Percentiles rank a stretch among this genome's conserved stretches.
Evolutionary conservation across 2,797 vertebrate species (phyloP).

Genomic region (Enteromius fasciolatus): DNA sequence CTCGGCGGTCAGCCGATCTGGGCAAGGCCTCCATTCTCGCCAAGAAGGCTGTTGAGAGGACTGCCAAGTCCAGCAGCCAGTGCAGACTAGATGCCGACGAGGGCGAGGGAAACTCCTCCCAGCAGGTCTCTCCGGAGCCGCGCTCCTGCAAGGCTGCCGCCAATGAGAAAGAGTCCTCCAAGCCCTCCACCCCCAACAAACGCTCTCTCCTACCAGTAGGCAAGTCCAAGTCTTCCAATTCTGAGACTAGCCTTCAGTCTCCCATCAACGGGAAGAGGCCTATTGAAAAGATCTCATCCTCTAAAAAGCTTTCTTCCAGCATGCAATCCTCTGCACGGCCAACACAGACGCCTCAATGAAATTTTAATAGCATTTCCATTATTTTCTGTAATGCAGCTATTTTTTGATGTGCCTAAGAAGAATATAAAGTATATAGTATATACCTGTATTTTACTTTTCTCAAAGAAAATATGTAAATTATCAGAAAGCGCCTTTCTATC

Average conservation of each 20-base stretch:
- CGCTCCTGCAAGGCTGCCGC: constrained; percentile 63
- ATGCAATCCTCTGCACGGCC: constrained; percentile 89
- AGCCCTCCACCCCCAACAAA: constrained; percentile 81
- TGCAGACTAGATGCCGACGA: constrained; percentile 74
- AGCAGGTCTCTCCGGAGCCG: constrained; percentile 69
- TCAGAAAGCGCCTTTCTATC: constrained; percentile 90
- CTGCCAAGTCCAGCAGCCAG: constrained; percentile 76
- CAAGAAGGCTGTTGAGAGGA: constrained; percentile 83
- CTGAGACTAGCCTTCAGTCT: constrained; percentile 79
- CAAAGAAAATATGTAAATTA: constrained; percentile 77
- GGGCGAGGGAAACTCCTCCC: constrained; percentile 56
- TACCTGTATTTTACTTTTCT: constrained; percentile 64
- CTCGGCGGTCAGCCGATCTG: constrained; percentile 90
- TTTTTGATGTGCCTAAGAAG: constrained; percentile 87
- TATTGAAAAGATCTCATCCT: constrained; percentile 80
- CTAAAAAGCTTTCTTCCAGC: constrained; percentile 88
- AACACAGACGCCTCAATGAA: constrained; percentile 90
- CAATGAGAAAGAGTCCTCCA: constrained; percentile 79
- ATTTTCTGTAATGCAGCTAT: constrained; percentile 83
- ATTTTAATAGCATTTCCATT: constrained; percentile 70
- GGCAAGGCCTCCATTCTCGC: constrained; percentile 88
- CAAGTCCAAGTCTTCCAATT: constrained; percentile 92
- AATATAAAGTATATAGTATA: constrained; percentile 64
- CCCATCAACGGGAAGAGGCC: constrained; percentile 85
- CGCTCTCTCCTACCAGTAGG: constrained; percentile 86